These are phyloP conservation scores for Lasioglossum baleicum DNA, from an alignment of 1,140 invertebrate genomes.

Conservation along the genomic window DNA sequence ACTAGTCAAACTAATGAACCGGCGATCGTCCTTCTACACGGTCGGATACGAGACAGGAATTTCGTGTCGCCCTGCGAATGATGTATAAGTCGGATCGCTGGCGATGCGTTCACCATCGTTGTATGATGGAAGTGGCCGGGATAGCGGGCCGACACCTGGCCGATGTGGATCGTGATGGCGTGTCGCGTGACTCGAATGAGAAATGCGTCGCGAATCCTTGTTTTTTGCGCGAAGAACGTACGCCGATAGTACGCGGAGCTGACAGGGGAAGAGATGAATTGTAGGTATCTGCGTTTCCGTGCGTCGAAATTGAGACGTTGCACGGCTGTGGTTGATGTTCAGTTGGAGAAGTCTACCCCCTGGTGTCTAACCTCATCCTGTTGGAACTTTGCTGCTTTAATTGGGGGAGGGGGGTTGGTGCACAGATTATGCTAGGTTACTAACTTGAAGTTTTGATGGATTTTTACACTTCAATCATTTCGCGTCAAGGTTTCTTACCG, in stretches of 20 bases:
- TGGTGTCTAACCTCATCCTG: too few species aligned
- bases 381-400: too few species aligned
- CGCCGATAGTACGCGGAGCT: not conserved
- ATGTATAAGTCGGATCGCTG: slow-evolving; percentile 10
- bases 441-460: too few species aligned
- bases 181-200: slow-evolving; percentile 29
- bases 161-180: slow-evolving; percentile 4
- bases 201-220: not conserved
- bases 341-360: too few species aligned
- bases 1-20: slow-evolving; percentile 12
- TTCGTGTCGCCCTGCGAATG: slow-evolving; percentile 15
- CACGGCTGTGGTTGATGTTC: too few species aligned
- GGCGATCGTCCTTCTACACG: not conserved
- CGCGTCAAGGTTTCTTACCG: too few species aligned
- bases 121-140: not conserved
- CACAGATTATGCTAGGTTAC: too few species aligned
- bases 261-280: not conserved
- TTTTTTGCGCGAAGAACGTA: not conserved
- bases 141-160: slow-evolving; percentile 8
- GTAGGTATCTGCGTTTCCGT: too few species aligned
- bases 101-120: not conserved
- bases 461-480: too few species aligned
- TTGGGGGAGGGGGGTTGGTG: too few species aligned
- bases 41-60: not conserved
- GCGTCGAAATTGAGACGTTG: too few species aligned